phyloP scores from a whole-genome alignment of 2,113 vertebrate genomes.

The Cranoglanis bouderius region DNA sequence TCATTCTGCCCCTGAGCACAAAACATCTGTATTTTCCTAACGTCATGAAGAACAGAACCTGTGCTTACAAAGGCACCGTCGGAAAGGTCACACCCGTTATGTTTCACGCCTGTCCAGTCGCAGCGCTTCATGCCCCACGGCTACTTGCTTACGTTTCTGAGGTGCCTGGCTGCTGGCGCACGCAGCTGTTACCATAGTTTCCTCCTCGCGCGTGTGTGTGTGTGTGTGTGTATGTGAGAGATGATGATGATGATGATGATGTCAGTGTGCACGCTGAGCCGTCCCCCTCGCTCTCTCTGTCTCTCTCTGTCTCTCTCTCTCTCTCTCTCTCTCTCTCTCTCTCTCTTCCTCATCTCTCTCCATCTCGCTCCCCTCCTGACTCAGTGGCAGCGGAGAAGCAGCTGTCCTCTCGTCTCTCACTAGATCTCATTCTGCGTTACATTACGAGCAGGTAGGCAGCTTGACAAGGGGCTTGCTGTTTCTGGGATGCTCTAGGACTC shows the following conservation, averaged over 20 bases:
- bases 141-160: slow-evolving; percentile 81
- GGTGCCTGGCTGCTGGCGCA: slow-evolving; percentile 69
- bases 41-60: not conserved
- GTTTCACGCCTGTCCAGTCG: slow-evolving; percentile 24
- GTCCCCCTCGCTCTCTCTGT: slow-evolving; percentile 11
- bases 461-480: not conserved
- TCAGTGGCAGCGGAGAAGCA: slow-evolving; percentile 65
- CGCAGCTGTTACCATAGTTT: slow-evolving; percentile 84
- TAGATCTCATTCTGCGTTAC: not conserved
- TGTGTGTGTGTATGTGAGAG: not conserved
- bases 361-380: slow-evolving; percentile 64
- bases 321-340: slow-evolving; percentile 11
- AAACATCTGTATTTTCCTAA: not conserved
- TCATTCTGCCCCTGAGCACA: not conserved
- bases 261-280: slow-evolving; percentile 77
- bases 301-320: slow-evolving; percentile 10
- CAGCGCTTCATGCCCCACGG: slow-evolving; percentile 70
- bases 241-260: slow-evolving; percentile 73
- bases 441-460: slow-evolving; percentile 49
- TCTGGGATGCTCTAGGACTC: not conserved
- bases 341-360: slow-evolving; percentile 14
- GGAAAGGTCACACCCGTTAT: not conserved
- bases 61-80: not conserved
- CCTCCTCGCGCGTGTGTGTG: slow-evolving; percentile 65
- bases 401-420: slow-evolving; percentile 48